A percentile compares a stretch with the other conserved stretches of the same genome.
These are phyloP conservation scores for Ellobius talpinus DNA, from an alignment of 2,113 vertebrate species.

Conservation along the genomic window DNA sequence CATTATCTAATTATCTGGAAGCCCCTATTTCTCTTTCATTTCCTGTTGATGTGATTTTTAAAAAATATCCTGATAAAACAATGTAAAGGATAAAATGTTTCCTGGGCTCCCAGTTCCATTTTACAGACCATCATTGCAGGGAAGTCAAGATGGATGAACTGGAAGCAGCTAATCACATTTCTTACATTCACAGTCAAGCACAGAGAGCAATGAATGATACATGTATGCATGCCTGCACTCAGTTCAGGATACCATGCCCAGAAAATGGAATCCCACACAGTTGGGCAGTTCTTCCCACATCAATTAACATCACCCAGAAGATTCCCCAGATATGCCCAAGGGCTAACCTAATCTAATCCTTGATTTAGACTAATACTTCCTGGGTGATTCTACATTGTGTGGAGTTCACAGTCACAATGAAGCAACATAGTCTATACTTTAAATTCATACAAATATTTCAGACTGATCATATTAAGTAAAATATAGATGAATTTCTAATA, in stretches of 20 bases:
- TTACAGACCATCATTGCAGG: not conserved
- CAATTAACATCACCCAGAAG: not conserved
- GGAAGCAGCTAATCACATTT: not conserved
- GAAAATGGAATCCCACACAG: not conserved
- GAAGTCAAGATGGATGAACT: too few species aligned
- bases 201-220: not conserved
- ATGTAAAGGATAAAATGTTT: not conserved
- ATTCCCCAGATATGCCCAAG: not conserved
- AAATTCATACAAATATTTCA: not conserved
- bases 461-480: not conserved
- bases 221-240: accelerated
- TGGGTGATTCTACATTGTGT: not conserved
- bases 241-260: not conserved
- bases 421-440: not conserved
- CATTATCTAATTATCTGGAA: not conserved
- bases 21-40: not conserved
- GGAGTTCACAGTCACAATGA: not conserved
- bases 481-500: not conserved
- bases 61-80: not conserved
- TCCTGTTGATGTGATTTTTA: not conserved
- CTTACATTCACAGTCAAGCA: not conserved
- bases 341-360: not conserved
- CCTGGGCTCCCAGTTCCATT: not conserved
- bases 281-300: not conserved
- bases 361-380: too few species aligned